Conservation (phyloP, 2,797 vertebrate genomes). For the Hydrophis major region DNA sequence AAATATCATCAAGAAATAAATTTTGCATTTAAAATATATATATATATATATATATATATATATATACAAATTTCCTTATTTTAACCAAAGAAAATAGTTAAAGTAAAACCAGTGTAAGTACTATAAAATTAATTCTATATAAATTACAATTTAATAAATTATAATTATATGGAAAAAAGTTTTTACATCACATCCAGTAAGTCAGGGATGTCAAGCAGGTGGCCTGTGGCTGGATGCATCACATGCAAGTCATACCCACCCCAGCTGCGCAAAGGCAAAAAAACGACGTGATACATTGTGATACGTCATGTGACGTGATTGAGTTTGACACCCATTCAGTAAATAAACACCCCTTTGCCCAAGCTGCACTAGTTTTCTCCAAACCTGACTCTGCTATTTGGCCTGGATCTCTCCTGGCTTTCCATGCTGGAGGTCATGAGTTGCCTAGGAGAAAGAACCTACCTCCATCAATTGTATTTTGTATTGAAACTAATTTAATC, state of each 20-base stretch:
- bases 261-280: too few species aligned
- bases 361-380: neutral
- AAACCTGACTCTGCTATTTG: neutral
- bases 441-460: neutral
- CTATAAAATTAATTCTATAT: neutral
- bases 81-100: neutral
- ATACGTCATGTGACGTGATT: too few species aligned
- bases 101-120: neutral
- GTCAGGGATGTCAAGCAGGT: too few species aligned
- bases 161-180: neutral
- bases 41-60: neutral
- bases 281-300: too few species aligned
- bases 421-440: neutral
- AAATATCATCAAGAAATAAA: neutral
- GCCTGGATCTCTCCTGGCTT: neutral
- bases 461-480: neutral
- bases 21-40: neutral
- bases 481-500: neutral
- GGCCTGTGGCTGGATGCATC: too few species aligned
- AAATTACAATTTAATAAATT: neutral
- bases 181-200: neutral
- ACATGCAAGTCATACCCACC: too few species aligned
- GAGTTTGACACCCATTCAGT: too few species aligned
- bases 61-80: neutral
- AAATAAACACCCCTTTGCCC: neutral